Percentiles rank a stretch among this genome's conserved stretches.
Evolutionary conservation across 2,113 vertebrate species (phyloP).

Genomic region (Syngnathus scovelli): DNA sequence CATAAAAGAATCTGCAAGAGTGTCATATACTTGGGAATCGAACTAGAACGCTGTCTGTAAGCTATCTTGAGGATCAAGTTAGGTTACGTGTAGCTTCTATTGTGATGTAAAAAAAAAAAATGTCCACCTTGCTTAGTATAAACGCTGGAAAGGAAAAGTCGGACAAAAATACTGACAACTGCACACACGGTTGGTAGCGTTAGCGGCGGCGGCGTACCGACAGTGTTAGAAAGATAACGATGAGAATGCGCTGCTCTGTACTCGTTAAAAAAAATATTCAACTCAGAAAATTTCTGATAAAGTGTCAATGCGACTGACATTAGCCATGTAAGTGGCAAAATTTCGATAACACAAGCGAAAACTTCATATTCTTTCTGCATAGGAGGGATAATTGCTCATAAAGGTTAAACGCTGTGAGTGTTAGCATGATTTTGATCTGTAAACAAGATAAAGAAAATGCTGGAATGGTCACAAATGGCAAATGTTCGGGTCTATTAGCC

Average conservation of each 20-base stretch:
- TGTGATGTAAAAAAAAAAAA: not conserved
- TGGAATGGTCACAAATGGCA: not conserved
- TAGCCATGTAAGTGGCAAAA: not conserved
- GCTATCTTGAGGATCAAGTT: not conserved
- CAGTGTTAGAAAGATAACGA: not conserved
- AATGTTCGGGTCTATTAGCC: not conserved
- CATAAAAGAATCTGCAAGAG: not conserved
- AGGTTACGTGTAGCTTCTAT: not conserved
- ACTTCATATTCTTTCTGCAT: not conserved
- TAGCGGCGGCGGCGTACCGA: not conserved
- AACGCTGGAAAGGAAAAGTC: not conserved
- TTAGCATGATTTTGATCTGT: not conserved
- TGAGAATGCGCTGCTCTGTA: not conserved
- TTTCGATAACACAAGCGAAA: not conserved
- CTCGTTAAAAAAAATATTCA: not conserved
- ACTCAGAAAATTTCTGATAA: not conserved
- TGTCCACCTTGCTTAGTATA: not conserved
- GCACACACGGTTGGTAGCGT: not conserved
- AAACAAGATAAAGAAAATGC: not conserved
- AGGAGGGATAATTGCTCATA: not conserved
- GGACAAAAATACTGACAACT: not conserved
- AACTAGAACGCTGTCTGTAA: not conserved
- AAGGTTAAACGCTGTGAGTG: not conserved
- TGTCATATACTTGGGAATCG: not conserved
- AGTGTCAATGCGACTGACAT: conserved; percentile 1